A percentile compares a stretch with the other conserved stretches of the same genome.
Conservation (phyloP, 2,113 vertebrate genomes). For the Natator depressus region DNA sequence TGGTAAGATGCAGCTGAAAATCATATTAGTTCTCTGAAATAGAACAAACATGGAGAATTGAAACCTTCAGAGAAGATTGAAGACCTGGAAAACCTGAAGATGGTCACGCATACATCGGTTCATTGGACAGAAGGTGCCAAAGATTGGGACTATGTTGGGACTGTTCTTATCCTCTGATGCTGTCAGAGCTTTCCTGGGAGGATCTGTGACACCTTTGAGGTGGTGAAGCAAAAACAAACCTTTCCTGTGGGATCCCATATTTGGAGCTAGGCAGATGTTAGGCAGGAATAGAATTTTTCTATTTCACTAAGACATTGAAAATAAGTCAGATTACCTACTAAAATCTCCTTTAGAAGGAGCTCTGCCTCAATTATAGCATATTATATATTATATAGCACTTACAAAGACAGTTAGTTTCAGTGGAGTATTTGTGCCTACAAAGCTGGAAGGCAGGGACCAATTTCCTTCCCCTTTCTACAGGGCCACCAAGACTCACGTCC, state of each 20-base stretch:
- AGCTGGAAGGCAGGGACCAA: too few relatives aligned
- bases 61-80: neutral
- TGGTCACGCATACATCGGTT: neutral
- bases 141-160: neutral
- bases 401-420: too few relatives aligned
- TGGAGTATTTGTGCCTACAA: too few relatives aligned
- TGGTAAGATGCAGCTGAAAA: neutral
- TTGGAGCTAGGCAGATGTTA: neutral
- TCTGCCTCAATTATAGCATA: too few relatives aligned
- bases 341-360: neutral
- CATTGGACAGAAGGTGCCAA: neutral
- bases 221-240: neutral
- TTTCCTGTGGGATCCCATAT: fast-evolving
- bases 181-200: fast-evolving
- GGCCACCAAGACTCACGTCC: neutral
- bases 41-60: neutral
- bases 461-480: too few relatives aligned
- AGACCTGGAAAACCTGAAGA: neutral
- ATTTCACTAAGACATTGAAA: neutral
- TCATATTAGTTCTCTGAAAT: neutral
- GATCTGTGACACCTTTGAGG: neutral
- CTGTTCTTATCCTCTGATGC: neutral
- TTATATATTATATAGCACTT: too few relatives aligned
- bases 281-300: too few relatives aligned
- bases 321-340: fast-evolving